These are phyloP conservation scores for Drosophila picticornis DNA, from an alignment of 2,888 invertebrate species.

Conservation along the genomic window DNA sequence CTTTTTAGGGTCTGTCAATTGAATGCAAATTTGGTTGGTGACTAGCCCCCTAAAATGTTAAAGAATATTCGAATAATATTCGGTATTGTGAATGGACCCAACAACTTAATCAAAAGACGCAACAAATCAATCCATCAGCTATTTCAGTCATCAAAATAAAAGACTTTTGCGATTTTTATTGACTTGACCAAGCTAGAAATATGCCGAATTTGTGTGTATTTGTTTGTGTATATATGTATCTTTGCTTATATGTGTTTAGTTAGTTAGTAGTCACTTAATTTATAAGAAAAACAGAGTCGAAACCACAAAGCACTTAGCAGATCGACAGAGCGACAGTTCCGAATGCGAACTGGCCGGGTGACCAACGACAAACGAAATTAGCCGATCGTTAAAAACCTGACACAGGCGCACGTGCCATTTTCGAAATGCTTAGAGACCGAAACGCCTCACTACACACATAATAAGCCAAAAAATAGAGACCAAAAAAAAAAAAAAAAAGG, in stretches of 20 bases:
- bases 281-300: conserved; percentile 29
- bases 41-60: conserved; percentile 4
- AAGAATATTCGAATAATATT: conserved; percentile 1
- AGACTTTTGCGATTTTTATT: conserved; percentile 46
- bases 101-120: conserved; percentile 65
- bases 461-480: conserved; percentile 42
- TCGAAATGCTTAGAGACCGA: conserved; percentile 67
- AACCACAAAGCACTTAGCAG: conserved; percentile 56
- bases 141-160: conserved; percentile 29
- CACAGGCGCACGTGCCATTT: conserved; percentile 81
- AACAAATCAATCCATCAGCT: conserved; percentile 75
- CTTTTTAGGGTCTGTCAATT: conserved; percentile 20
- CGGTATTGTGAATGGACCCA: conserved; percentile 59
- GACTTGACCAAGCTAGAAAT: conserved; percentile 20
- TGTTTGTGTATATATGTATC: conserved; percentile 5
- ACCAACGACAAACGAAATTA: conserved; percentile 60
- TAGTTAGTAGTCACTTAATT: conserved; percentile 54
- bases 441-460: conserved; percentile 65
- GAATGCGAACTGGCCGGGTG: neutral
- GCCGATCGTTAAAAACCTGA: conserved; percentile 79
- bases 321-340: conserved; percentile 32
- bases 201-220: neutral
- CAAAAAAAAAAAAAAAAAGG: conserved; percentile 21
- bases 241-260: conserved; percentile 30
- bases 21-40: conserved; percentile 35